Conservation (phyloP, 2,113 vertebrate genomes). For the Pica pica region DNA sequence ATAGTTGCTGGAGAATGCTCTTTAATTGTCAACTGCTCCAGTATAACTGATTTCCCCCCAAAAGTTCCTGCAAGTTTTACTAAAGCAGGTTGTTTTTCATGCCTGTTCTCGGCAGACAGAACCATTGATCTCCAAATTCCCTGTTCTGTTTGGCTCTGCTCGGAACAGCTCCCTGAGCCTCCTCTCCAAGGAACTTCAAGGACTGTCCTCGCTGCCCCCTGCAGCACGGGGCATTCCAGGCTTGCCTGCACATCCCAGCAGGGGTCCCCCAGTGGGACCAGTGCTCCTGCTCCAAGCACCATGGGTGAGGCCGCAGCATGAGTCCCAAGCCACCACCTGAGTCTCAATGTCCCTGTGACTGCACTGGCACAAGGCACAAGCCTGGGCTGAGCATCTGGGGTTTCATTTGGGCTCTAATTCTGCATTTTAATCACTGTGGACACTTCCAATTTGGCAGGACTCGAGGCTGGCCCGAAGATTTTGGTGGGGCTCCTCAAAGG, state of each 20-base stretch:
- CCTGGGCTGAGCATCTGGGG: background rate
- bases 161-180: background rate
- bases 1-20: background rate
- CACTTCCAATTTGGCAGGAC: background rate
- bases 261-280: background rate
- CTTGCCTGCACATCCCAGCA: background rate
- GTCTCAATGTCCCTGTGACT: background rate
- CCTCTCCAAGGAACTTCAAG: background rate
- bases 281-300: background rate
- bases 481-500: background rate
- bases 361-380: background rate
- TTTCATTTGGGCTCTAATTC: background rate
- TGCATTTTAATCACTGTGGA: background rate
- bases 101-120: rapidly evolving
- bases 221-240: background rate
- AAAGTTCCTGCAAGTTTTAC: background rate
- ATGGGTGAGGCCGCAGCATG: rapidly evolving
- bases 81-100: background rate
- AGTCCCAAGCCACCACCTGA: background rate
- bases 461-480: background rate
- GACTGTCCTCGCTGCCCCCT: background rate
- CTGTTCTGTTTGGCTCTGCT: background rate
- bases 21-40: background rate
- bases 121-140: background rate
- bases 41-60: background rate